phyloP scores from a whole-genome alignment of 2,888 invertebrate species.

The Spodoptera picta region DNA sequence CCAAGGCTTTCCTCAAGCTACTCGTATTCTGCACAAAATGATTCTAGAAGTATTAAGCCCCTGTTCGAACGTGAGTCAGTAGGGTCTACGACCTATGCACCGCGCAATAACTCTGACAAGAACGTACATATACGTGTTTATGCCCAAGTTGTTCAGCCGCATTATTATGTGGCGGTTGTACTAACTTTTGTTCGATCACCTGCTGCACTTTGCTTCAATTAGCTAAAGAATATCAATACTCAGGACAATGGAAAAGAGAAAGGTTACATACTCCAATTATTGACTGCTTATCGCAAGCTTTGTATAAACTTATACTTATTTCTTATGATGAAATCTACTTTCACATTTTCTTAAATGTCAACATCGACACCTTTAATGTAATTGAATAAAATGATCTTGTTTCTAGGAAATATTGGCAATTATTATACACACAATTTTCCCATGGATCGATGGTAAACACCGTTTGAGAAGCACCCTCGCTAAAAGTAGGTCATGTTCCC shows the following conservation, averaged over 20 bases:
- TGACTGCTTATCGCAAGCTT: conserved; percentile 12
- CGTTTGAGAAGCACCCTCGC: conserved; percentile 73
- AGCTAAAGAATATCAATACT: conserved; percentile 16
- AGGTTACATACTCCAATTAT: conserved; percentile 41
- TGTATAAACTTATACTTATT: conserved; percentile 11
- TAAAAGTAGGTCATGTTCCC: conserved; percentile 84
- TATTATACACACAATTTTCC: conserved; percentile 43
- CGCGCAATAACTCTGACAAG: conserved; percentile 47
- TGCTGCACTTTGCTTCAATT: conserved; percentile 55
- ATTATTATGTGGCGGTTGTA: conserved; percentile 47
- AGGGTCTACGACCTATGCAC: conserved; percentile 57
- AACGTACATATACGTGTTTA: conserved; percentile 40
- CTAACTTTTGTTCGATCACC: conserved; percentile 54
- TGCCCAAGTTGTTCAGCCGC: conserved; percentile 47
- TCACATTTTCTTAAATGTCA: background rate
- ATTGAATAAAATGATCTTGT: background rate
- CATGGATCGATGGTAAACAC: conserved; percentile 82
- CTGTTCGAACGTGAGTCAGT: conserved; percentile 54
- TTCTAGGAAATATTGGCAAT: too few relatives aligned
- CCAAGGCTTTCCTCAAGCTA: conserved; percentile 30
- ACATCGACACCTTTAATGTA: too few relatives aligned
- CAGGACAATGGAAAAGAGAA: conserved; percentile 45
- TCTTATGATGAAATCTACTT: background rate
- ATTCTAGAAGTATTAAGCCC: conserved; percentile 37
- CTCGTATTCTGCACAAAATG: conserved; percentile 29